Evolutionary conservation across 2,888 invertebrate genomes (phyloP).

Genomic region (Melinaea menophilus): DNA sequence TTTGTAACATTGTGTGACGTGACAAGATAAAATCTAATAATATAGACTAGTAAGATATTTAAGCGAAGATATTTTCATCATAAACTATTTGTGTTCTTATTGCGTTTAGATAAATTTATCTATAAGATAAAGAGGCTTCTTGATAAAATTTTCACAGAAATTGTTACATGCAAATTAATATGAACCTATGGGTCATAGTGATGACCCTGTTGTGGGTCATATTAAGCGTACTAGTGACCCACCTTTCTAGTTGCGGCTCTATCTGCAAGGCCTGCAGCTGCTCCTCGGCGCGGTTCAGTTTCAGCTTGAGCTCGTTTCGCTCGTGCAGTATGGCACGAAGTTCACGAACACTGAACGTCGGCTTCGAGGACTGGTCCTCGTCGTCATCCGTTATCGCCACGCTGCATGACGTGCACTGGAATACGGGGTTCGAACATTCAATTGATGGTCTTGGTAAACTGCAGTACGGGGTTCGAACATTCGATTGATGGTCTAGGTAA

Average conservation of each 20-base stretch:
- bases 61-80: no score
- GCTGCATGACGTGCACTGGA: slow-evolving; percentile 64
- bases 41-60: no score
- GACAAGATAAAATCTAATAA: no score
- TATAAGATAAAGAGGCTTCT: no score
- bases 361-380: slow-evolving; percentile 58
- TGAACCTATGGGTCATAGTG: no score
- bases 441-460: neutral
- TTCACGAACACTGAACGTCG: slow-evolving; percentile 81
- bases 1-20: no score
- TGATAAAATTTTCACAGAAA: no score
- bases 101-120: no score
- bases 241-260: slow-evolving; percentile 64
- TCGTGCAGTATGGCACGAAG: slow-evolving; percentile 92
- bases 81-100: no score
- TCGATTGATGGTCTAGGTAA: neutral
- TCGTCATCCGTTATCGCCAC: slow-evolving; percentile 60
- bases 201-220: no score
- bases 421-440: neutral
- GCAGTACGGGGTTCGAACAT: neutral
- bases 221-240: neutral
- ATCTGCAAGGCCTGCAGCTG: slow-evolving; percentile 87
- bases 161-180: no score
- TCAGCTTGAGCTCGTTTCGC: slow-evolving; percentile 94
- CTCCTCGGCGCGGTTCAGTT: slow-evolving; percentile 95